Evolutionary conservation across 2,113 vertebrate genomes (phyloP), one percentile per base, ranked within the genome.

Genomic region (Scytalopus superciliaris): DNA sequence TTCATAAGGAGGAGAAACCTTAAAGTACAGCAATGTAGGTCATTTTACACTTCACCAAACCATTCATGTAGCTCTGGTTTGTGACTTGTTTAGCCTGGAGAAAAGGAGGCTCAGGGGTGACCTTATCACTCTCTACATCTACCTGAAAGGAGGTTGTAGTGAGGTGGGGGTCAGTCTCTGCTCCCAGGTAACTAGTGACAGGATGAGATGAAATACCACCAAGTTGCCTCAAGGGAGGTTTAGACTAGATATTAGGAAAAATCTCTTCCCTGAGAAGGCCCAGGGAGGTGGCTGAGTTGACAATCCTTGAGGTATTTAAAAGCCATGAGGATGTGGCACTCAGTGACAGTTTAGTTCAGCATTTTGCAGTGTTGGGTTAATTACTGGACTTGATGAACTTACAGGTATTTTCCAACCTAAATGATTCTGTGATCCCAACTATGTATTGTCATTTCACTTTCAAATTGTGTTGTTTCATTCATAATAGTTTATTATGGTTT

Each of bases 361-460:
- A 35, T 12, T 73, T 59, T 19, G 8, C 0, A 0, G 5, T 16
- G 14, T 47, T 47, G 10, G 23, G 6, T 57, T 62, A 69, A 47
- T 22, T 12, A 7, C 13, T 28, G 52, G 14, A 47, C 17, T 57
- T 67, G 14, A 66, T 0, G 0, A 47, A 17, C 45, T 47, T 35
- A 53, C 22, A 40, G 2, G 30, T 27, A 12, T 59, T 40, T 66
- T 59, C 30, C 14, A 45, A 33, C 0, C 0, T 74, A 67, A 79
- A 60, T 35, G 2, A 53, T 67, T 73, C 14, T n/a, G 6, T 24
- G 39, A 60, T 35, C 6, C 8, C 40, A 60, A 53, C 97, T 97
- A 91, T 97, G 96, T 97, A 96, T 97, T 96, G 96, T 96, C 95
- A 98, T 98, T 98, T 98, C 95, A 98, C 97, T 98, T 98, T 98